These are phyloP conservation scores for Labrus mixtus DNA, from an alignment of 2,113 vertebrate genomes.

Conservation along the genomic window DNA sequence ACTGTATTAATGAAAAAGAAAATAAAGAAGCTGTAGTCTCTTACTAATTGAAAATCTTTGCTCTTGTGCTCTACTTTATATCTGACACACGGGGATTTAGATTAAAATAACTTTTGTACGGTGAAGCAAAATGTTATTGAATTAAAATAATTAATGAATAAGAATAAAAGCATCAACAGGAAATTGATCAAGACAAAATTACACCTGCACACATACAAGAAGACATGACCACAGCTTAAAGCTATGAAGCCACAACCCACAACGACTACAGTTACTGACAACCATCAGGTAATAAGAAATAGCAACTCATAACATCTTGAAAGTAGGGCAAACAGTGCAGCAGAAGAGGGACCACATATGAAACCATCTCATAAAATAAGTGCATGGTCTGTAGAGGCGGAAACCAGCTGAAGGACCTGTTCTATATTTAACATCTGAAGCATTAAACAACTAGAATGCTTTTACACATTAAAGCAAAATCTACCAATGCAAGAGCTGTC, in stretches of 20 bases:
- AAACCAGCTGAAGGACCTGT: slow-evolving; percentile 51
- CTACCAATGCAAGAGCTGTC: slow-evolving; percentile 10
- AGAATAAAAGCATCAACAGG: not conserved
- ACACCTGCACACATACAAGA: not conserved
- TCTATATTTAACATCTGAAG: slow-evolving; percentile 64
- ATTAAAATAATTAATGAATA: not conserved
- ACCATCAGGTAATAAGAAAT: slow-evolving; percentile 8
- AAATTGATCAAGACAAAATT: slow-evolving; percentile 3
- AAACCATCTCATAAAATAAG: slow-evolving; percentile 42
- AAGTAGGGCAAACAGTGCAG: slow-evolving; percentile 67
- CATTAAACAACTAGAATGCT: slow-evolving; percentile 25
- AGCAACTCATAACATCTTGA: slow-evolving; percentile 40
- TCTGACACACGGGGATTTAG: not conserved
- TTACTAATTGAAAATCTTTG: not conserved
- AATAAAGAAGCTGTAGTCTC: not conserved
- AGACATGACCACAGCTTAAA: not conserved
- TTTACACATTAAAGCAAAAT: not conserved
- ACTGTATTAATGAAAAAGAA: not conserved
- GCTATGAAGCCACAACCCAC: not conserved
- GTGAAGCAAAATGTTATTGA: not conserved
- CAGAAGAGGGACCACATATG: slow-evolving; percentile 16
- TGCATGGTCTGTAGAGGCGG: slow-evolving; percentile 54
- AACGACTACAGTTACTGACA: slow-evolving; percentile 4
- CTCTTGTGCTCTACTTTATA: too few relatives aligned
- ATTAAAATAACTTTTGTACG: not conserved